Base-by-base conservation (phyloP, 2,888 invertebrate genomes). In the Hymenopus coronatus region DNA sequence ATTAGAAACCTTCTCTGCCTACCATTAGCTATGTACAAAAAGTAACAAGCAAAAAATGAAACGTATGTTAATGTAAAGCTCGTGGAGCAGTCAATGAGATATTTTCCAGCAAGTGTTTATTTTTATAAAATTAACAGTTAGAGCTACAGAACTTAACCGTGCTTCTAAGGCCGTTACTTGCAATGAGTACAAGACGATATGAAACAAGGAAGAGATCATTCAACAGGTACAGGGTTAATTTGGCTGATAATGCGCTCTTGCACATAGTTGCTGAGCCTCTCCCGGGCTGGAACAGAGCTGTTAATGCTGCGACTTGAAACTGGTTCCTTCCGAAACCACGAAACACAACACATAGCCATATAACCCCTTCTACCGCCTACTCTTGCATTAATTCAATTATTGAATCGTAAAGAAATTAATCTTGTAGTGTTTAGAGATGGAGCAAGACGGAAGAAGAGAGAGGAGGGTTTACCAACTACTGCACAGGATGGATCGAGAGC, bases 331-430 rank as follows among this genome's bases (percentile, higher is more conserved):
- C 87, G 40, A 87, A 87, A 87, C 87, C 87, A 87, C 87, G 87
- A 87, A 70, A 82, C n/a, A 82, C 82, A 87, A 82, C 82, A 82
- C 70, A 70, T 54, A 28, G 81, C 86, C 81, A 30, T 84, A 84
- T 33, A 54, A 86, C 54, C 54, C 54, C 54, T 70, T 70, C 83
- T n/a, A 40, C 87, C 40, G 83, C 83, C 88, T 28, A n/a, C 84
- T 88, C 85, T 46, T 85, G 90, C 89, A 93, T 93, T 93, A 93
- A 93, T 93, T 93, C 93, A 93, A 93, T 93, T 93, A 93, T 93
- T 93, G 93, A 92, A 93, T 93, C 93, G 93, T 93, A 93, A 93
- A 93, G 93, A 93, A 93, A 93, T 93, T 93, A 93, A 93, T 93
- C 93, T 93, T 93, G 93, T 93, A 93, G 92, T 93, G 92, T 93